Evolutionary conservation across 2,888 invertebrate species (phyloP).

Genomic region (Ethmia dodecea): DNA sequence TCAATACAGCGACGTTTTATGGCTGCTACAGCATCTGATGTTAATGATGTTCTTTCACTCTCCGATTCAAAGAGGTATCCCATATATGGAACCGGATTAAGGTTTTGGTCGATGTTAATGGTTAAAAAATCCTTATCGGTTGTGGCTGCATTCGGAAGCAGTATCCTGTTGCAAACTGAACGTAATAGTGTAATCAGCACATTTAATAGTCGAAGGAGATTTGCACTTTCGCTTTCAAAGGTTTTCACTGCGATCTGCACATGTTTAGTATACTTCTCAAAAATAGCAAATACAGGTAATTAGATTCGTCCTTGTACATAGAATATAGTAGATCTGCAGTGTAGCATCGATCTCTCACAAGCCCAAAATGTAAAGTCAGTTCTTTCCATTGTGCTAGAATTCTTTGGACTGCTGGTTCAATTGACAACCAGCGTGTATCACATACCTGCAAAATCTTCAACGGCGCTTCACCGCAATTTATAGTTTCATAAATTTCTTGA

Average conservation of each 20-base stretch:
- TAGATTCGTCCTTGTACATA: constrained; percentile 19
- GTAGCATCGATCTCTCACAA: constrained; percentile 21
- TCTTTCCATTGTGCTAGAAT: constrained; percentile 25
- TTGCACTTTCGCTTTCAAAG: constrained; percentile 13
- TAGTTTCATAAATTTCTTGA: constrained; percentile 23
- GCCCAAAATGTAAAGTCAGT: constrained; percentile 17
- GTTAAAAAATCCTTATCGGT: constrained; percentile 19
- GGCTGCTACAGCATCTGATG: constrained; percentile 5
- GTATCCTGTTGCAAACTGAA: constrained; percentile 20
- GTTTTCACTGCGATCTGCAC: constrained; percentile 15
- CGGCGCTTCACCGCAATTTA: constrained; percentile 29
- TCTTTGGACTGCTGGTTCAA: constrained; percentile 26
- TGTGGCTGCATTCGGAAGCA: constrained; percentile 16
- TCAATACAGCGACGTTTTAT: constrained; percentile 15
- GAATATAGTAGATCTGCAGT: constrained; percentile 21
- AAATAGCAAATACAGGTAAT: constrained; percentile 16
- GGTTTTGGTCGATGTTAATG: constrained; percentile 15
- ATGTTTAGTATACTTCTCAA: constrained; percentile 13
- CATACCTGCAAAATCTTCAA: constrained; percentile 25
- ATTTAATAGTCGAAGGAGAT: constrained; percentile 10
- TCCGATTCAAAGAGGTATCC: constrained; percentile 20
- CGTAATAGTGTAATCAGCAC: constrained; percentile 18
- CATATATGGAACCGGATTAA: constrained; percentile 16
- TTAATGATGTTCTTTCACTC: not conserved
- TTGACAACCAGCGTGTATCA: constrained; percentile 27